Conservation (phyloP, 2,113 vertebrate genomes). For the Nettapus auritus region DNA sequence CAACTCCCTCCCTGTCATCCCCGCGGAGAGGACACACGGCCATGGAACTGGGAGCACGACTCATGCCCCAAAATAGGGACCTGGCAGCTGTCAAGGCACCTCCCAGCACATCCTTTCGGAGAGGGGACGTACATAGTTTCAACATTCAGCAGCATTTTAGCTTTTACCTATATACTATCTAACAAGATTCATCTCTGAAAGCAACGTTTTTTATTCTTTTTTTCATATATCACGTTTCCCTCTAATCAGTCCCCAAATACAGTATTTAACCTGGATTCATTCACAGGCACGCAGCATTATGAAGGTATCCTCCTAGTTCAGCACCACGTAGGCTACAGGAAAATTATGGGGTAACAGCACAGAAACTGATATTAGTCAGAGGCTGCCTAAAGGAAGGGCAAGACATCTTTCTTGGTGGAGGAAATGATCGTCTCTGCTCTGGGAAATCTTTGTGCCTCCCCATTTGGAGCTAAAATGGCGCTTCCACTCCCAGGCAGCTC, state of each 20-base stretch:
- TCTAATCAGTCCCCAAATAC: constrained; percentile 11
- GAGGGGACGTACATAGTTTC: background rate
- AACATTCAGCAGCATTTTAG: background rate
- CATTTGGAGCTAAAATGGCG: background rate
- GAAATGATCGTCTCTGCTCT: background rate
- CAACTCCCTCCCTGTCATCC: background rate
- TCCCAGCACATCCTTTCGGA: background rate
- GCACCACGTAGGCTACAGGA: background rate
- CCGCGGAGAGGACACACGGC: background rate
- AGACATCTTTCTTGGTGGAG: background rate
- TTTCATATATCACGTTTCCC: constrained; percentile 7
- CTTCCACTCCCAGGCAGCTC: background rate
- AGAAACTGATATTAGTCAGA: constrained; percentile 46
- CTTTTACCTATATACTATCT: background rate
- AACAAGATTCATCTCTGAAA: background rate
- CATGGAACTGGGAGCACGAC: background rate
- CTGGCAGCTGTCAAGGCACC: background rate
- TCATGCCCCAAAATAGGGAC: background rate
- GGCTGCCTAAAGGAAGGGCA: constrained; percentile 19
- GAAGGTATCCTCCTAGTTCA: constrained; percentile 15
- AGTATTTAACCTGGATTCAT: constrained; percentile 12
- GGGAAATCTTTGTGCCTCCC: background rate
- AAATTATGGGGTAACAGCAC: constrained; percentile 55
- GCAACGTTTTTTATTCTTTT: background rate
- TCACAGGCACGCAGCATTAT: background rate